Evolutionary conservation across 1,140 invertebrate genomes (phyloP), one percentile per base, ranked within the genome.

Genomic region (Bombus sibiricus): DNA sequence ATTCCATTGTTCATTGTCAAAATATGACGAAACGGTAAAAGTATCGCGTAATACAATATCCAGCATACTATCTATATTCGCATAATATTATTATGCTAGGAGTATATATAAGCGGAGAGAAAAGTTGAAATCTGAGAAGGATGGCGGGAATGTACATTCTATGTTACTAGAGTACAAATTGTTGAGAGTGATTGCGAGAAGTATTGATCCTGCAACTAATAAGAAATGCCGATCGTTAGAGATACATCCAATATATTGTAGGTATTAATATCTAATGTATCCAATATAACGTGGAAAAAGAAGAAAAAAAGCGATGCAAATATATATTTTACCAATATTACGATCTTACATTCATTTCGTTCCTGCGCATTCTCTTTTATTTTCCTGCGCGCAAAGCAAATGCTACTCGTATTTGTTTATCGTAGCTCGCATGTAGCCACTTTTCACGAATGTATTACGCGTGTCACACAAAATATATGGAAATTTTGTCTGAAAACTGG

Each of bases 101-200:
- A 10, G 39, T 13, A 62, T n/a, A n/a, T 10, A 25, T 32, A 62
- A 28, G 18, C 39, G 59, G 13, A 68, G 6, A 22, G 15, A 39
- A 47, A 5, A 66, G 15, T 5, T 28, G 8, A 47, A 83, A 82
- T 47, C 32, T 76, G 53, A 62, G 68, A 59, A 39, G 47, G 41
- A 73, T 74, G 53, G 9, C 34, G 77, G 25, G 64, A 77, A 83
- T 43, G 47, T 86, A 88, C 73, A 86, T 86, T 81, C 79, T 83
- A 87, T 78, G 83, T 86, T 86, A 81, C 32, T 83, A 81, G 43
- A 90, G 83, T 91, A 91, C 89, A 90, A 91, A 90, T 88, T 74
- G 39, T 90, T 57, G 32, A n/a, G 62, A 73, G 79, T 88, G 66
- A 86, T 81, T 74, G 73, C 32, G 53, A 57, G 28, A 72, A 81